Evolutionary conservation across 2,888 invertebrate genomes (phyloP), one percentile per base, ranked within the genome.

Genomic region (Halictus ligatus): DNA sequence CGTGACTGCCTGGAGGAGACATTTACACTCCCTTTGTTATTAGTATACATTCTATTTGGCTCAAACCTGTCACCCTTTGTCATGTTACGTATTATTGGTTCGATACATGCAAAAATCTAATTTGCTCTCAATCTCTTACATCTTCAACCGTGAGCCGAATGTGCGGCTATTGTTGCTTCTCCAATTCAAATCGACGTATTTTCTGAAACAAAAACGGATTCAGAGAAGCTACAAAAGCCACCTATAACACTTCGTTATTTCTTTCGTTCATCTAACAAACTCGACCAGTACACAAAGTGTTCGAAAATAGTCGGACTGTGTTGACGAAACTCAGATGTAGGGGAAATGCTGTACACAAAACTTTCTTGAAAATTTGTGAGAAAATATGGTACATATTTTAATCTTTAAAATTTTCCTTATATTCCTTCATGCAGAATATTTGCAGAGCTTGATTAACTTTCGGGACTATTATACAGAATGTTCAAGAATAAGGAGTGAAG

Each of bases 1-100:
- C 94, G 93, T 95, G 95, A 95, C 94, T 93, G 94, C 93, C 93
- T 95, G 95, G 95, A 95, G 95, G 95, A 95, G 94, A 93, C 92
- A 91, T 88, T 87, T 91, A 92, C 91, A 92, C 91, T 92, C 90
- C 88, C 91, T 89, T 91, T 91, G 91, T 92, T 93, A 91, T 91
- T 87, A 89, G 84, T 86, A 91, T 92, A 90, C 78, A 89, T 92
- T 92, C 88, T 85, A 88, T 84, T 89, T 91, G 84, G 93, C 94
- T 94, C 94, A 94, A 93, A 93, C 93, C 94, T 94, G 94, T 93
- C 88, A 89, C 86, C 83, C 48, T 78, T 40, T 83, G 77, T 78
- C 79, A 72, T 78, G 80, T 85, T 81, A 64, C 78, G 79, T 67
- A 35, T 86, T 80, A 48, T 48, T 40, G 77, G 69, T 35, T 77